Evolutionary conservation across 2,113 vertebrate genomes (phyloP), one percentile per base, ranked within the genome.

Genomic region (Thunnus maccoyii): DNA sequence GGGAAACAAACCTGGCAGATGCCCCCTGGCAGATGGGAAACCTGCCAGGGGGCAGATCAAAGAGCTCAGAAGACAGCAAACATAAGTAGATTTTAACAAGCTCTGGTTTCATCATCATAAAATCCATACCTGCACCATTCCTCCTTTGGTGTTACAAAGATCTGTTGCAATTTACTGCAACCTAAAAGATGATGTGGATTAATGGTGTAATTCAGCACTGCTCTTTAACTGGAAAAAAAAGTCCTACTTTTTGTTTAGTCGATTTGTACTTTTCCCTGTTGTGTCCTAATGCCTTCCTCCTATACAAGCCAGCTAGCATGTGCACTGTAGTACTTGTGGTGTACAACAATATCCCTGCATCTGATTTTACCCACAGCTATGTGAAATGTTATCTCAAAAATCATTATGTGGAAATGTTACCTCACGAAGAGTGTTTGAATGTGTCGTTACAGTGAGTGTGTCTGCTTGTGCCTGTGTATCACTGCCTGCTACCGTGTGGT

Each of bases 311-410:
- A 47, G 50, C n/a, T 69, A 50, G 36, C 60, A 46, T 47, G 66
- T 65, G 63, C 36, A 44, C 48, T 75, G 27, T 50, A 22, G 17
- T 72, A 72, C 36, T 62, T 55, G 51, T 20, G 61, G 72, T 79
- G 70, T 64, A 70, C 67, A 47, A 70, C 67, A 47, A 41, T 41
- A 88, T 75, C 51, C 47, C 5, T 15, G 18, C 25, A 58, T 64
- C 76, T 63, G 61, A 72, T 66, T 86, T 71, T 69, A 78, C 57
- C 56, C 69, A 16, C 63, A 72, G 71, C 68, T 77, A 52, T 44
- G 76, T 85, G 72, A 92, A 83, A 84, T 27, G 51, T 63, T 84
- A 88, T 86, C 83, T 88, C 65, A 75, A 89, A 91, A 90, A 41
- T 83, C 83, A 80, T 85, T 85, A 85, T 55, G 5, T 82, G 66